Base-by-base conservation (phyloP, 2,888 invertebrate species). In the Dyspetes luteomarginatus region DNA sequence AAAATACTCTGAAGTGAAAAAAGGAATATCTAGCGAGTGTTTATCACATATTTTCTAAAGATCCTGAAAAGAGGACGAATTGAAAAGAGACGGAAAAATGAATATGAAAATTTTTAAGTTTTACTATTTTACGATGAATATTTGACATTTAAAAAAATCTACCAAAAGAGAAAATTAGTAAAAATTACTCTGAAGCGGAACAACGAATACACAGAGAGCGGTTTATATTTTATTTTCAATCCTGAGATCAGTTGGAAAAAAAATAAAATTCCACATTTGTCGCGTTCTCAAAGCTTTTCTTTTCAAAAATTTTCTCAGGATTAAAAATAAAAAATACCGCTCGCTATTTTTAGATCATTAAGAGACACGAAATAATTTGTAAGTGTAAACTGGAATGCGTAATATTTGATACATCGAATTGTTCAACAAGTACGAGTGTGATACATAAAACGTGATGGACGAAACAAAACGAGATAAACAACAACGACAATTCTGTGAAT, bases 401-500 rank as follows among this genome's bases (percentile, higher is more conserved):
- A n/a, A n/a, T n/a, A n/a, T n/a, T n/a, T n/a, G n/a, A n/a, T n/a
- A n/a, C n/a, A n/a, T n/a, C n/a, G n/a, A n/a, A n/a, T n/a, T n/a
- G n/a, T n/a, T n/a, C n/a, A n/a, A n/a, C n/a, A n/a, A n/a, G n/a
- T n/a, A n/a, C n/a, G 60, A 48, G 36, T 60, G 48, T 52, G 48
- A n/a, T 24, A 72, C 58, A 68, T 41, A 55, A 55, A 73, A 30
- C 30, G 55, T 55, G 30, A 36, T 56, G 48, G 19, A 58, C 17
- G 22, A 56, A 56, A 60, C 28, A 55, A n/a, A 62, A 24, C 41
- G 15, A 62, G n/a, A 41, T 62, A n/a, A n/a, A 36, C 43, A 45
- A 60, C 60, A 55, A 65, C 62, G 78, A 75, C 43, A 65, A 75
- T 64, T 62, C 45, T 62, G 68, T 64, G 67, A 52, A 36, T 36